phyloP scores from a whole-genome alignment of 2,797 vertebrate species.

The Aeoliscus strigatus region DNA sequence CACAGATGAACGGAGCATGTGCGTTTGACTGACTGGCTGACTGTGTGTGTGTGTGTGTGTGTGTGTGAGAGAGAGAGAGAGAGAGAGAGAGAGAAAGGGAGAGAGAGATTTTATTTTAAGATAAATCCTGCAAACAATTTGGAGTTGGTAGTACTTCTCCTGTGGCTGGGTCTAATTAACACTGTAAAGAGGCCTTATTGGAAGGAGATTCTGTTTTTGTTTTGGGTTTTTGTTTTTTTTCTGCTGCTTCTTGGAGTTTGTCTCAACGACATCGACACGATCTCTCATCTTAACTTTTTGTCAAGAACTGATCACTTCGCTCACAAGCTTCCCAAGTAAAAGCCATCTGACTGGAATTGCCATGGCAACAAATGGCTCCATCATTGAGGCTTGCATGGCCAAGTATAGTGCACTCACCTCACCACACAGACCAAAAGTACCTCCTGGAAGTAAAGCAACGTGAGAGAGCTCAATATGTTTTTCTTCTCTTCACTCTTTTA shows the following conservation, averaged over 20 bases:
- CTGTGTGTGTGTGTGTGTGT: constrained; percentile 18
- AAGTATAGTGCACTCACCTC: constrained; percentile 71
- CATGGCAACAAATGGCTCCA: constrained; percentile 72
- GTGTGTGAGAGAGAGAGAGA: too few relatives aligned
- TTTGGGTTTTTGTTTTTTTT: too few relatives aligned
- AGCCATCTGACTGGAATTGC: constrained; percentile 57
- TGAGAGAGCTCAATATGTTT: constrained; percentile 63
- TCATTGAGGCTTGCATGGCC: constrained; percentile 40
- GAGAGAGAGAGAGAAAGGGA: too few relatives aligned
- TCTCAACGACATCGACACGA: too few relatives aligned
- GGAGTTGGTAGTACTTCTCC: constrained; percentile 77
- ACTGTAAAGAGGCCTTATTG: constrained; percentile 68
- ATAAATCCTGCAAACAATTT: constrained; percentile 84
- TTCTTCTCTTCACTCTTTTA: constrained; percentile 60
- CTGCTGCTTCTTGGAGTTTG: constrained; percentile 1
- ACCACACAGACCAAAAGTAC: constrained; percentile 76
- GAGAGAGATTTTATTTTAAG: too few relatives aligned
- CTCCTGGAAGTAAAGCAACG: constrained; percentile 69
- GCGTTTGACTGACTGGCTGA: constrained; percentile 13
- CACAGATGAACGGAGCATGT: constrained; percentile 54
- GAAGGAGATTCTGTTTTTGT: too few relatives aligned
- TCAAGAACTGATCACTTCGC: constrained; percentile 8
- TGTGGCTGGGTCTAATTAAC: constrained; percentile 86
- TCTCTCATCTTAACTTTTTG: too few relatives aligned
- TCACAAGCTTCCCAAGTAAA: constrained; percentile 41